These are phyloP conservation scores for Leptogaster cylindrica DNA, from an alignment of 2,888 invertebrate species.

Conservation along the genomic window DNA sequence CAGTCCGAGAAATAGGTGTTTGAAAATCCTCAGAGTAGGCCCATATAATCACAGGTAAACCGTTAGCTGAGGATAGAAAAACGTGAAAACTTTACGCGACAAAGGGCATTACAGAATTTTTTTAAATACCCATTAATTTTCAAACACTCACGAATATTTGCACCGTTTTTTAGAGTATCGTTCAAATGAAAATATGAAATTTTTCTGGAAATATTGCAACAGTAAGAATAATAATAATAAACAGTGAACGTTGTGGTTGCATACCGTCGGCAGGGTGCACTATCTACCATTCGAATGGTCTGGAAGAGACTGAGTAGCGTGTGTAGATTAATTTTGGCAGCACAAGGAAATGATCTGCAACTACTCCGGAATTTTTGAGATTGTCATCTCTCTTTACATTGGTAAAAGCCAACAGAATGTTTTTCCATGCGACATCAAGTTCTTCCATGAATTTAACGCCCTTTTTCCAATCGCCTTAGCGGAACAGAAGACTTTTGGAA, in stretches of 20 bases:
- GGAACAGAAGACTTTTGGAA: background rate
- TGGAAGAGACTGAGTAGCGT: constrained; percentile 36
- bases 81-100: background rate
- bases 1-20: too few relatives aligned
- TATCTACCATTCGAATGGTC: constrained; percentile 34
- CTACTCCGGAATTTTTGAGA: background rate
- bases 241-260: constrained; percentile 31
- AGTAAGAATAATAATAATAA: too few relatives aligned
- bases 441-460: constrained; percentile 30
- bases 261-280: constrained; percentile 25
- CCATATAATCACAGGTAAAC: too few relatives aligned
- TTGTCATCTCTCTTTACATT: background rate
- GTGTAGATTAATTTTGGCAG: constrained; percentile 10
- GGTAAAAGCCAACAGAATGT: background rate
- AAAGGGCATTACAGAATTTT: background rate
- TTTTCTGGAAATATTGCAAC: constrained; percentile 16
- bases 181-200: constrained; percentile 25
- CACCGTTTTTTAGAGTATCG: too few relatives aligned
- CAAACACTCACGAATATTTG: too few relatives aligned
- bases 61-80: too few relatives aligned
- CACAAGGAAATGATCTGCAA: constrained; percentile 20
- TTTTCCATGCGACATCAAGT: constrained; percentile 8
- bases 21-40: too few relatives aligned
- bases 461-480: constrained; percentile 20
- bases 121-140: too few relatives aligned